Evolutionary conservation across 2,888 invertebrate genomes (phyloP), one percentile per base, ranked within the genome.

Genomic region (Pherbina coryleti): DNA sequence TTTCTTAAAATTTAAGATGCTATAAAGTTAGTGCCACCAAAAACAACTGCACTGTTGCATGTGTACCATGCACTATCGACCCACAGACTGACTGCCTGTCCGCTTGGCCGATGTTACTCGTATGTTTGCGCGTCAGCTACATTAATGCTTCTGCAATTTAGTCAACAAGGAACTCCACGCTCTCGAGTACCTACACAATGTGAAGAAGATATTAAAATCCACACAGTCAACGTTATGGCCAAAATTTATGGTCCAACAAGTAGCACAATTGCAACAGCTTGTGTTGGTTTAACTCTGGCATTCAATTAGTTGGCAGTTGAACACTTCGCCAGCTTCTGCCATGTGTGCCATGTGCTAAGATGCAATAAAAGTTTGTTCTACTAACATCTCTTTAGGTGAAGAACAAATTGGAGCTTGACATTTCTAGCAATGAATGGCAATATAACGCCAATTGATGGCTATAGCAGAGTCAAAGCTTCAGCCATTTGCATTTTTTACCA

Each of bases 381-480:
- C 34, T 9, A 57, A 71, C 31, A 28, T 31, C 44, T 19, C 22
- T 60, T 75, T 44, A 25, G 19, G 34, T 57, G 55, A 64, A 53
- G 44, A 77, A 73, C 77, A 77, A 77, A 77, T 77, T 77, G 67
- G 25, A 67, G 34, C 73, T 70, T 70, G 67, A 34, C 67, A 77
- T 67, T 53, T 31, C n/a, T 7, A 51, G 44, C 19, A 17, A 55
- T 28, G 3, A 22, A 0, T 5, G 8, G 31, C 14, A 11, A 14
- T 25, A 25, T 14, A 28, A 3, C 14, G 70, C 25, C 37, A 49
- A 19, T 49, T 19, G 49, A 5, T 3, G 9, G 49, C 37, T 37
- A 19, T 9, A 14, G 7, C 14, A 69, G n/a, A n/a, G 51, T 51
- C 28, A 11, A 19, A 14, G 19, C 14, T 11, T 8, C n/a, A 19